Percentiles rank a stretch among this genome's conserved stretches.
Conservation (phyloP, 2,797 vertebrate species). For the Xenentodon cancila region DNA sequence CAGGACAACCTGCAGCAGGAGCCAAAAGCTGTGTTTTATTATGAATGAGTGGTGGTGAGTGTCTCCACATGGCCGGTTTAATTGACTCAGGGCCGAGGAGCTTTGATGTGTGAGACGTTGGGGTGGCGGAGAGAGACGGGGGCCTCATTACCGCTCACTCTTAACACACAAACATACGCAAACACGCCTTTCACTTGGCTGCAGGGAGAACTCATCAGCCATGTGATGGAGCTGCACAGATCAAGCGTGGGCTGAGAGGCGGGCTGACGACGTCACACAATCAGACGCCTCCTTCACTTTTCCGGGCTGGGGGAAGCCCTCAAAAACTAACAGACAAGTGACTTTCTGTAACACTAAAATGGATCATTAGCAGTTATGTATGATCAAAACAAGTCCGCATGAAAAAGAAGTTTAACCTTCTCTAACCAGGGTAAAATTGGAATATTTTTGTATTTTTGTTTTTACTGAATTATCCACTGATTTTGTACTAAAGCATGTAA, state of each 20-base stretch:
- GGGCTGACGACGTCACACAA: constrained; percentile 34
- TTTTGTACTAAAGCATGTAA: no score
- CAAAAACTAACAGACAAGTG: constrained; percentile 1
- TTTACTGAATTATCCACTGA: no score
- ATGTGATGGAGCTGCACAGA: constrained; percentile 26
- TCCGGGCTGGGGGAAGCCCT: constrained; percentile 18
- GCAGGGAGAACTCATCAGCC: constrained; percentile 30
- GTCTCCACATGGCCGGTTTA: constrained; percentile 43
- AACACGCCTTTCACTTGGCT: constrained; percentile 4
- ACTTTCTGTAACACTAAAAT: no score
- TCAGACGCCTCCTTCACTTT: constrained; percentile 23
- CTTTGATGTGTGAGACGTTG: constrained; percentile 61
- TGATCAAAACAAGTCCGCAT: no score
- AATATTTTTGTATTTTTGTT: no score
- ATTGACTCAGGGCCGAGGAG: constrained; percentile 51
- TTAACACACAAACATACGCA: background rate
- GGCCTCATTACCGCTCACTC: constrained; percentile 52
- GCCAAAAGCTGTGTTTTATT: constrained; percentile 66
- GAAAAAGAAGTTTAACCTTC: no score
- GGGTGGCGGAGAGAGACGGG: constrained; percentile 32
- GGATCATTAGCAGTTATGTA: no score
- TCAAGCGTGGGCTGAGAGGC: constrained; percentile 31
- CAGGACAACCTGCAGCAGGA: constrained; percentile 36
- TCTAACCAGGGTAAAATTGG: no score
- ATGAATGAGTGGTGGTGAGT: constrained; percentile 59